These are phyloP conservation scores for Andrena chrysosceles DNA, from an alignment of 2,888 invertebrate species.

Conservation along the genomic window DNA sequence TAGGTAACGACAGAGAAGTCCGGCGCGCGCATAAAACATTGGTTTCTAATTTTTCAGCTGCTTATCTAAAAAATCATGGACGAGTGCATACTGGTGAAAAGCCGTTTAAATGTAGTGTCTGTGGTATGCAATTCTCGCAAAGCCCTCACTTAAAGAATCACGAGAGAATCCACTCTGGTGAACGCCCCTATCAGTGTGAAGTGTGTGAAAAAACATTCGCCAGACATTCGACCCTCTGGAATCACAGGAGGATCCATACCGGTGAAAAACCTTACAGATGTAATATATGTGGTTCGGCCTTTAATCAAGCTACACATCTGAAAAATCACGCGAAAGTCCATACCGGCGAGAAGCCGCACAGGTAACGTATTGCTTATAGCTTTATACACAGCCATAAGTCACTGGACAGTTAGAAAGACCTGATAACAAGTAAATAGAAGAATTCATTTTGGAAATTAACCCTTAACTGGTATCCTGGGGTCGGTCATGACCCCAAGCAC, in stretches of 20 bases:
- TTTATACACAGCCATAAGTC: background rate
- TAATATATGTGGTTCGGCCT: slow-evolving; percentile 89
- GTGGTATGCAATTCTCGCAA: slow-evolving; percentile 96
- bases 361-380: slow-evolving; percentile 84
- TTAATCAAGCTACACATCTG: slow-evolving; percentile 95
- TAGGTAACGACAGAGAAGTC: background rate
- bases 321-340: slow-evolving; percentile 93
- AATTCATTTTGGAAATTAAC: too few relatives aligned
- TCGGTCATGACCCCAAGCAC: too few relatives aligned
- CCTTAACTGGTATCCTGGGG: too few relatives aligned
- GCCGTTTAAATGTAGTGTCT: slow-evolving; percentile 91
- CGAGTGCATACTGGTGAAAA: slow-evolving; percentile 93
- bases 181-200: slow-evolving; percentile 95
- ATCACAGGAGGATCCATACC: slow-evolving; percentile 94
- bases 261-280: slow-evolving; percentile 92
- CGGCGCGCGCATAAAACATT: background rate
- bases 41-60: slow-evolving; percentile 85
- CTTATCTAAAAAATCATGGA: slow-evolving; percentile 95
- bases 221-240: slow-evolving; percentile 95
- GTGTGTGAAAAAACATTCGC: slow-evolving; percentile 96
- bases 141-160: slow-evolving; percentile 95
- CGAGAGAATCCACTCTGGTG: slow-evolving; percentile 95
- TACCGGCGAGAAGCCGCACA: slow-evolving; percentile 88
- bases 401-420: background rate
- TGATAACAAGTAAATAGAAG: too few relatives aligned